Conservation (phyloP, 2,113 vertebrate genomes). For the Myiagra hebetior region DNA sequence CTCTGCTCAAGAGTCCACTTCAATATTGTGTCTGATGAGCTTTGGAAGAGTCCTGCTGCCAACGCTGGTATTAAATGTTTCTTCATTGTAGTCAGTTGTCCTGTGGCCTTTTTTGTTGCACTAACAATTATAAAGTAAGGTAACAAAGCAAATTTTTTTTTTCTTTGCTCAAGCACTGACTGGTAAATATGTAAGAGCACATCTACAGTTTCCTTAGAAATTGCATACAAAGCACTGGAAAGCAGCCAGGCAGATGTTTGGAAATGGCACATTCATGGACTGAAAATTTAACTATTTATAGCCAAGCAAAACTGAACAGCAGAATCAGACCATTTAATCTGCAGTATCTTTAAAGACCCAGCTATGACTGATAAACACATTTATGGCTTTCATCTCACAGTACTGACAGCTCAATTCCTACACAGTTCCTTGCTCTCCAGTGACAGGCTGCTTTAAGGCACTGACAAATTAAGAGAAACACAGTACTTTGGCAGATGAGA, state of each 20-base stretch:
- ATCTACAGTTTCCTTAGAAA: not conserved
- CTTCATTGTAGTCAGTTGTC: not conserved
- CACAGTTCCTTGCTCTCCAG: not conserved
- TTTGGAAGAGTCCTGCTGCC: not conserved
- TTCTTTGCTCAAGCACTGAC: not conserved
- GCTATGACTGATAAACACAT: not conserved
- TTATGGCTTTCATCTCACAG: not conserved
- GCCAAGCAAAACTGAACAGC: not conserved
- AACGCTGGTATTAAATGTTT: not conserved
- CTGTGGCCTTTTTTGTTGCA: not conserved
- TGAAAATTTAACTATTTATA: constrained; percentile 11
- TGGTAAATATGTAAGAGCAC: not conserved
- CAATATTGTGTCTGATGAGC: not conserved
- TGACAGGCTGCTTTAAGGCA: not conserved
- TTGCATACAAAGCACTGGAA: not conserved
- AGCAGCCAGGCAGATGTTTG: constrained; percentile 13
- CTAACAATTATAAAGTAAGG: not conserved
- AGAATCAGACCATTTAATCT: not conserved
- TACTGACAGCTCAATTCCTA: not conserved
- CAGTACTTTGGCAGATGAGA: not conserved
- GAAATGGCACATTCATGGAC: not conserved
- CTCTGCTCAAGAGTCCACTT: not conserved
- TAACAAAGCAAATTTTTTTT: not conserved
- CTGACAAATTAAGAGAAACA: not conserved
- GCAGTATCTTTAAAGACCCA: not conserved